phyloP scores from a whole-genome alignment of 2,888 invertebrate genomes.

The Tanaodytes sp. region DNA sequence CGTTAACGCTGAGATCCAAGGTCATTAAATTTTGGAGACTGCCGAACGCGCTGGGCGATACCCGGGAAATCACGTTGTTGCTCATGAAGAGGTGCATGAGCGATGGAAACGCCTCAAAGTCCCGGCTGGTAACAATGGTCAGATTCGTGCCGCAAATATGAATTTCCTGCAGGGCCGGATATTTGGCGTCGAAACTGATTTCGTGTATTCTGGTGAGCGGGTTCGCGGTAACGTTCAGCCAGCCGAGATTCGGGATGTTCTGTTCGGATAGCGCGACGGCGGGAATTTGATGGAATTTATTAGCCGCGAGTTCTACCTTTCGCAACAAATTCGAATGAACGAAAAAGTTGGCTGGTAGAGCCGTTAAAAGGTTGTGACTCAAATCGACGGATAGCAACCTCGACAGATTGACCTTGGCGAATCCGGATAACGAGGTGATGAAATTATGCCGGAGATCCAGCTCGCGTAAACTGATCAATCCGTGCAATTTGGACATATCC shows the following conservation, averaged over 20 bases:
- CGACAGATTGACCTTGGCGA: conserved; percentile 84
- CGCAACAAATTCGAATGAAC: conserved; percentile 81
- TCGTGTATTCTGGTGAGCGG: conserved; percentile 84
- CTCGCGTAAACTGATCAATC: conserved; percentile 82
- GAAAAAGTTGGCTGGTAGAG: conserved; percentile 87
- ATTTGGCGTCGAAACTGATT: conserved; percentile 77
- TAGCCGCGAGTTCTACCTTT: conserved; percentile 84
- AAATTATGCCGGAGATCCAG: conserved; percentile 84
- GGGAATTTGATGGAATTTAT: conserved; percentile 86
- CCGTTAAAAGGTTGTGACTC: conserved; percentile 82
- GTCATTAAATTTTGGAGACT: conserved; percentile 83
- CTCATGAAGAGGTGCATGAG: conserved; percentile 83
- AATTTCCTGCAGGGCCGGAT: conserved; percentile 86
- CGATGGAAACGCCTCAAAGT: conserved; percentile 87
- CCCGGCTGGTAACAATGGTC: conserved; percentile 86
- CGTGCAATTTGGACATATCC: conserved; percentile 85
- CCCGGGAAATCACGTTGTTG: conserved; percentile 82
- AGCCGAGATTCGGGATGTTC: conserved; percentile 81
- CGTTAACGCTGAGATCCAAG: conserved; percentile 87
- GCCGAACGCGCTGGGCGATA: conserved; percentile 89
- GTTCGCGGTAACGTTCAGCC: conserved; percentile 88
- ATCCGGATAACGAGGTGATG: conserved; percentile 84
- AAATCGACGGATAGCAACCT: conserved; percentile 84
- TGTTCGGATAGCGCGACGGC: conserved; percentile 83
- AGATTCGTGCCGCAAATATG: conserved; percentile 86